Conservation (phyloP, 2,888 invertebrate species). For the Tetanocera ferruginea region DNA sequence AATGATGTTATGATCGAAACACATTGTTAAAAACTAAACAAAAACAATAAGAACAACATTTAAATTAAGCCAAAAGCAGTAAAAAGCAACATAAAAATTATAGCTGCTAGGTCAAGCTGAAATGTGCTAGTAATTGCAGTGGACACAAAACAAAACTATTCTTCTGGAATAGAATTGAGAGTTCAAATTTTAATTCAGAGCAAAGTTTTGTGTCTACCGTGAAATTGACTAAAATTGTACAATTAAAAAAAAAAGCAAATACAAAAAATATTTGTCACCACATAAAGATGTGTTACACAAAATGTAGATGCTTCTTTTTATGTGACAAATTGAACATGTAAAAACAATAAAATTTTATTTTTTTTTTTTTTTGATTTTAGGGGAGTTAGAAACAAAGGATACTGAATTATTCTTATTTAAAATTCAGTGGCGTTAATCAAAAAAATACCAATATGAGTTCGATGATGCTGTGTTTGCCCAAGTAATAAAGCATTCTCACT, state of each 20-base stretch:
- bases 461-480: conserved; percentile 70
- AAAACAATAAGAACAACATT: conserved; percentile 19
- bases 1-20: conserved; percentile 27
- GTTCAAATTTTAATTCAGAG: neutral
- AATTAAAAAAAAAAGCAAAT: conserved; percentile 26
- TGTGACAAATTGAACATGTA: neutral
- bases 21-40: conserved; percentile 24
- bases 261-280: conserved; percentile 41
- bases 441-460: conserved; percentile 70
- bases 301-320: conserved; percentile 2
- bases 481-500: conserved; percentile 71
- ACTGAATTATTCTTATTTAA: conserved; percentile 42
- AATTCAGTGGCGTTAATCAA: conserved; percentile 66
- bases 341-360: conserved; percentile 47
- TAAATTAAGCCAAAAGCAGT: neutral
- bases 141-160: conserved; percentile 17
- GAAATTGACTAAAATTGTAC: conserved; percentile 12
- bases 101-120: conserved; percentile 44
- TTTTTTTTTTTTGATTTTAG: neutral
- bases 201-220: too few species aligned
- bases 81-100: neutral
- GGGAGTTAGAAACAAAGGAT: conserved; percentile 56
- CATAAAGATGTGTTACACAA: conserved; percentile 33
- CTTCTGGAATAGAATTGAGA: neutral
- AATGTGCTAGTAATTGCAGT: conserved; percentile 48